These are phyloP conservation scores for Papilio protenor DNA, from an alignment of 2,888 invertebrate genomes.

Conservation along the genomic window DNA sequence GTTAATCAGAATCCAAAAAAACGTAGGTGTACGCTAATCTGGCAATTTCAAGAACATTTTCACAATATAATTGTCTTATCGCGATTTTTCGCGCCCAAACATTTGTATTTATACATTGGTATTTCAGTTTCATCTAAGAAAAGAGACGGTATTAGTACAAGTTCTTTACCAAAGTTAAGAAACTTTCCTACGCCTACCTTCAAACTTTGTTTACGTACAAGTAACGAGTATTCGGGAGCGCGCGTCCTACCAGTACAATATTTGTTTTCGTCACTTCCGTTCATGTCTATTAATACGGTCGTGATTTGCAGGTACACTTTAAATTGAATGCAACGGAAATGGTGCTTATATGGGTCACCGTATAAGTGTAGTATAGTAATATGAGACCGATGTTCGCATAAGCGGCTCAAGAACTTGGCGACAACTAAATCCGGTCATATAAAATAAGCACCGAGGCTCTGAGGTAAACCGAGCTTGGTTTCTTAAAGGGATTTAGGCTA, in stretches of 20 bases:
- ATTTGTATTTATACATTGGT: no score
- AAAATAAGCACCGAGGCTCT: background rate
- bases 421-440: slow-evolving; percentile 52
- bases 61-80: no score
- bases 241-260: background rate
- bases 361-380: slow-evolving; percentile 60
- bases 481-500: slow-evolving; percentile 3
- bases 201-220: slow-evolving; percentile 3
- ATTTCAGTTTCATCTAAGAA: no score
- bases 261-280: slow-evolving; percentile 51
- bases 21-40: no score
- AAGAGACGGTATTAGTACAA: background rate
- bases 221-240: slow-evolving; percentile 28
- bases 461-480: background rate
- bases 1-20: no score
- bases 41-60: no score
- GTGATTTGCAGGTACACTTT: slow-evolving; percentile 48
- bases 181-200: slow-evolving; percentile 10
- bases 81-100: no score
- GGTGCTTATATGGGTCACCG: slow-evolving; percentile 54
- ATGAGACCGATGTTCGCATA: slow-evolving; percentile 57
- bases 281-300: slow-evolving; percentile 48
- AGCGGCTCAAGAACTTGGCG: slow-evolving; percentile 45
- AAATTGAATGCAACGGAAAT: slow-evolving; percentile 61
- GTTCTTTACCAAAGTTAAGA: background rate